phyloP scores from a whole-genome alignment of 2,113 vertebrate genomes.

The Leucopternis melanops region DNA sequence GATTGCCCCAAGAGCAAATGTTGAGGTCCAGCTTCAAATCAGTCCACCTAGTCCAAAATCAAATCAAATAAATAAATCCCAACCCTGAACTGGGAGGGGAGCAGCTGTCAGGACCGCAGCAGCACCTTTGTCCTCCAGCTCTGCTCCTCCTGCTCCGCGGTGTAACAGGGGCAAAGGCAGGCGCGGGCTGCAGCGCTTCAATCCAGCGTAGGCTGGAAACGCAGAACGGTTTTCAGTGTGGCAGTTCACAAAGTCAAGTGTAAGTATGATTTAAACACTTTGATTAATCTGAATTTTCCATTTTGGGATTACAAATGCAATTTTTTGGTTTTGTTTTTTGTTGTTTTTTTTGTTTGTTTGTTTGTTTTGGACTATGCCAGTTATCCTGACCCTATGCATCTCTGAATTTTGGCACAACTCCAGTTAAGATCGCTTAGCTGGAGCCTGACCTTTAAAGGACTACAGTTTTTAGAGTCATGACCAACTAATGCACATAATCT shows the following conservation, averaged over 20 bases:
- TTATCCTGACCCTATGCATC: not conserved
- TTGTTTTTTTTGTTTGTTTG: rapidly evolving
- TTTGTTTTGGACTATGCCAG: not conserved
- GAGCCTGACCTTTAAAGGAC: not conserved
- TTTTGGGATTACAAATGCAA: not conserved
- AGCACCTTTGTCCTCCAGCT: not conserved
- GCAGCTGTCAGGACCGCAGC: not conserved
- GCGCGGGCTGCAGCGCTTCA: not conserved
- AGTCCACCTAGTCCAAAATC: not conserved
- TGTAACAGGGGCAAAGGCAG: not conserved
- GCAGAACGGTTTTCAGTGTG: rapidly evolving
- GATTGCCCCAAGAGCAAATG: no score
- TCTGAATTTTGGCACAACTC: not conserved
- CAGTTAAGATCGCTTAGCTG: not conserved
- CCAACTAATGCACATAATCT: rapidly evolving
- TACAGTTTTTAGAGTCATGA: not conserved
- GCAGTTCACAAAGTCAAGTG: no score
- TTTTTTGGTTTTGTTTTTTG: no score
- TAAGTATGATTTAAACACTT: not conserved
- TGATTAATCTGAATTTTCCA: not conserved
- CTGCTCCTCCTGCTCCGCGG: not conserved
- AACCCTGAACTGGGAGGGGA: not conserved
- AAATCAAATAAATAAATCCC: no score
- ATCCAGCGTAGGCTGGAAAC: not conserved
- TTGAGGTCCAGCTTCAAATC: not conserved